These are phyloP conservation scores for Polia nebulosa DNA, from an alignment of 2,888 invertebrate genomes.

Conservation along the genomic window DNA sequence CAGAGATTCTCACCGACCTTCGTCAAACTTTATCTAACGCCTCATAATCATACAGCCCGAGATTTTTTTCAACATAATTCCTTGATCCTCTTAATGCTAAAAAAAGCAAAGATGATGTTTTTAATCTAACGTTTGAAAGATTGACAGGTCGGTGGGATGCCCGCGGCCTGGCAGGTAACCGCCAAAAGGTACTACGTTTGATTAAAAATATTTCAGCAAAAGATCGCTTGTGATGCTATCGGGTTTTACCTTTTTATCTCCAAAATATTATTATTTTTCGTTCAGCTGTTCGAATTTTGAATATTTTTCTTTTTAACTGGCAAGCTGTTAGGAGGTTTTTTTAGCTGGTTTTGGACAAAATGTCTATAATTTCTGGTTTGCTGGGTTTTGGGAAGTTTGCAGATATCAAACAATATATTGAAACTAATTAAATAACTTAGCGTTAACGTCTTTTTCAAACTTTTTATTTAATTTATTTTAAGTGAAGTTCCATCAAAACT, in stretches of 20 bases:
- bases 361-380: background rate
- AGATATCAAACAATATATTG: background rate
- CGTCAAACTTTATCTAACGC: conserved; percentile 90
- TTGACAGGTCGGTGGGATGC: conserved; percentile 90
- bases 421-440: background rate
- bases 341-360: background rate
- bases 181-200: conserved; percentile 73
- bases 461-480: background rate
- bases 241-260: conserved; percentile 69
- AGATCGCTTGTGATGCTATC: conserved; percentile 77
- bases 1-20: conserved; percentile 83
- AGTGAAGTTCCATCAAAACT: background rate
- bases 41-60: conserved; percentile 86
- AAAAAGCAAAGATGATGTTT: conserved; percentile 89
- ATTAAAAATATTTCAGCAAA: conserved; percentile 90
- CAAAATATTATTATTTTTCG: conserved; percentile 62
- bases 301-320: conserved; percentile 31
- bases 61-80: conserved; percentile 81
- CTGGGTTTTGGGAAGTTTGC: background rate
- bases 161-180: conserved; percentile 86
- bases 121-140: conserved; percentile 90
- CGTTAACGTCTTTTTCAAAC: background rate
- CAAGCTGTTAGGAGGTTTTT: conserved; percentile 28
- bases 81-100: conserved; percentile 88
- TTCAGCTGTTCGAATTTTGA: conserved; percentile 60